Evolutionary conservation across 2,797 vertebrate species (phyloP).

Genomic region (Protosalanx chinensis): DNA sequence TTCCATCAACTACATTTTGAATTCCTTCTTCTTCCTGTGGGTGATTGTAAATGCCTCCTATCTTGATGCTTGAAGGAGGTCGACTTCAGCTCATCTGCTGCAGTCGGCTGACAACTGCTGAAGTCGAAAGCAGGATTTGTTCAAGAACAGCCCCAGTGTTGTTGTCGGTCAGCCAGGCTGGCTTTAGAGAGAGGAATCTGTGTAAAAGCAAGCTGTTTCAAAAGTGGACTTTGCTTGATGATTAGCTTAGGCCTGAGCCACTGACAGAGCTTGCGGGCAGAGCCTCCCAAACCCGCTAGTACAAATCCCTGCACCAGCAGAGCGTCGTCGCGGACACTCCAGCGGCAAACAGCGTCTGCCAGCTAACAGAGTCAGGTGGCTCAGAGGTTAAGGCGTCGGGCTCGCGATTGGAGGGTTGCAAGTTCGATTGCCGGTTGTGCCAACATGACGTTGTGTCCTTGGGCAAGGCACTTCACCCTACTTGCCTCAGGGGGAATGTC

Average conservation of each 20-base stretch:
- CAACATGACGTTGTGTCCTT: too few relatives aligned
- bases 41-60: slow-evolving; percentile 28
- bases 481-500: too few relatives aligned
- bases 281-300: not conserved
- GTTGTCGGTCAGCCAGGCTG: slow-evolving; percentile 18
- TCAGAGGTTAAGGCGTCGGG: too few relatives aligned
- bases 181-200: slow-evolving; percentile 23
- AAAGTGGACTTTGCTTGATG: slow-evolving; percentile 4
- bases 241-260: slow-evolving; percentile 1
- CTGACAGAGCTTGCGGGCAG: slow-evolving; percentile 1
- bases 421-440: too few relatives aligned
- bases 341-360: not conserved
- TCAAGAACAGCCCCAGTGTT: slow-evolving; percentile 31
- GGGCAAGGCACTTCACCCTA: too few relatives aligned
- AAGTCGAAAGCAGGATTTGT: slow-evolving; percentile 35
- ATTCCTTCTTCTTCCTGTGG: slow-evolving; percentile 21
- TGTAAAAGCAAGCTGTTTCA: slow-evolving; percentile 16
- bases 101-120: slow-evolving; percentile 26
- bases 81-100: slow-evolving; percentile 27
- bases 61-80: slow-evolving; percentile 24
- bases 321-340: not conserved
- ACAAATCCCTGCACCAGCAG: not conserved
- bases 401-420: too few relatives aligned
- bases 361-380: too few relatives aligned
- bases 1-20: not conserved